Percentiles rank a stretch among this genome's conserved stretches.
These are phyloP conservation scores for Aporrectodea caliginosa DNA, from an alignment of 1,140 invertebrate species.

Conservation along the genomic window DNA sequence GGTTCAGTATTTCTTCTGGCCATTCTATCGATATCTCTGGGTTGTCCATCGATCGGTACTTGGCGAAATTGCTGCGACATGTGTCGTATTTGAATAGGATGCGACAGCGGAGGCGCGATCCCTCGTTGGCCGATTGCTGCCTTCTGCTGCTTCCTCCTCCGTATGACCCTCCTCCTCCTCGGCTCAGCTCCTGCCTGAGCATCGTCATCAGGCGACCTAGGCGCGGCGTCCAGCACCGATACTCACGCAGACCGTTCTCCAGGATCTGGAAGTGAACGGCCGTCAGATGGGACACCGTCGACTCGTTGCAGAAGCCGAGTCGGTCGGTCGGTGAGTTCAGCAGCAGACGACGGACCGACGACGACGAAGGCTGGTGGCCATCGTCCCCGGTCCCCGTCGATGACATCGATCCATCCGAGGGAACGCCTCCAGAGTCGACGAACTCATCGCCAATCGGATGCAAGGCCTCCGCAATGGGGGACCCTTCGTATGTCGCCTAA, in stretches of 20 bases:
- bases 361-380: background rate
- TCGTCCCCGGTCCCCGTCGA: no score
- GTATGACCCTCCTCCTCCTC: no score
- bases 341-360: background rate
- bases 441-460: no score
- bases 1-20: background rate
- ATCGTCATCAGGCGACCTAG: background rate
- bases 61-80: slow-evolving; percentile 10
- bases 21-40: slow-evolving; percentile 12
- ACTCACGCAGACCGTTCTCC: background rate
- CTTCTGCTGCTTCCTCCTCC: no score
- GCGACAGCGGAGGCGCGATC: slow-evolving; percentile 12
- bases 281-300: background rate
- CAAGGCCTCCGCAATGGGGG: no score
- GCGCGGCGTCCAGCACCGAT: background rate
- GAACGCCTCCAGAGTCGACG: no score
- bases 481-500: no score
- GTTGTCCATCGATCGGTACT: background rate
- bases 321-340: background rate
- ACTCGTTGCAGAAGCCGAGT: background rate
- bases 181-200: background rate
- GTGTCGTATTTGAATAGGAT: slow-evolving; percentile 17
- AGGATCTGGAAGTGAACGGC: background rate
- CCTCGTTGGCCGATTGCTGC: background rate
- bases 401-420: no score